A percentile compares a stretch with the other conserved stretches of the same genome.
Conservation (phyloP, 2,888 invertebrate genomes). For the Drosophila differens region DNA sequence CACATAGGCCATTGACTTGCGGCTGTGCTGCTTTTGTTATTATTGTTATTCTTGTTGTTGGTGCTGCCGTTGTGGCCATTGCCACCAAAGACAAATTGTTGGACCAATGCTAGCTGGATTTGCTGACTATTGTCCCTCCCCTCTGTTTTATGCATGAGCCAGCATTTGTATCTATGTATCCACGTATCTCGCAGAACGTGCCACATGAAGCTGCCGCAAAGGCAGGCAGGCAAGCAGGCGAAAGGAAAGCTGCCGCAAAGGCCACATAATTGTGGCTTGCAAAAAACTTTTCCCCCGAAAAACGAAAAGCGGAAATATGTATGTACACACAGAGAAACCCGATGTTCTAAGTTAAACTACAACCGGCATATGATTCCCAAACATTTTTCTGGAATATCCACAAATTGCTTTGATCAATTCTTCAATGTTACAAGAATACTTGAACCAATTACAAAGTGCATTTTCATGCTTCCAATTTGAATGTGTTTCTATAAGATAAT, state of each 20-base stretch:
- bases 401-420: neutral
- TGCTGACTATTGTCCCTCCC: slow-evolving; percentile 6
- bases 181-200: slow-evolving; percentile 49
- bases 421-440: neutral
- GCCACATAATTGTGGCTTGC: slow-evolving; percentile 68
- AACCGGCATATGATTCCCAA: neutral
- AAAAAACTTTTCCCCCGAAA: slow-evolving; percentile 52
- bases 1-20: slow-evolving; percentile 48
- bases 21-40: slow-evolving; percentile 9
- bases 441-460: neutral
- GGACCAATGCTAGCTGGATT: slow-evolving; percentile 16
- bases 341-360: neutral
- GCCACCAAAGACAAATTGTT: slow-evolving; percentile 39
- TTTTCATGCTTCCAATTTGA: neutral
- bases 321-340: neutral
- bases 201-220: slow-evolving; percentile 31
- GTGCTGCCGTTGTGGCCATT: slow-evolving; percentile 8
- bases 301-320: slow-evolving; percentile 47
- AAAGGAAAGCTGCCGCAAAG: slow-evolving; percentile 70
- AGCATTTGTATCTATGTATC: slow-evolving; percentile 33
- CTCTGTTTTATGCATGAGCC: slow-evolving; percentile 57
- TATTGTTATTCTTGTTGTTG: slow-evolving; percentile 8
- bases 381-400: neutral
- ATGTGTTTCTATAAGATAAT: neutral
- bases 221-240: slow-evolving; percentile 20